phyloP scores from a whole-genome alignment of 2,113 vertebrate species.

The Brachyhypopomus gauderio region DNA sequence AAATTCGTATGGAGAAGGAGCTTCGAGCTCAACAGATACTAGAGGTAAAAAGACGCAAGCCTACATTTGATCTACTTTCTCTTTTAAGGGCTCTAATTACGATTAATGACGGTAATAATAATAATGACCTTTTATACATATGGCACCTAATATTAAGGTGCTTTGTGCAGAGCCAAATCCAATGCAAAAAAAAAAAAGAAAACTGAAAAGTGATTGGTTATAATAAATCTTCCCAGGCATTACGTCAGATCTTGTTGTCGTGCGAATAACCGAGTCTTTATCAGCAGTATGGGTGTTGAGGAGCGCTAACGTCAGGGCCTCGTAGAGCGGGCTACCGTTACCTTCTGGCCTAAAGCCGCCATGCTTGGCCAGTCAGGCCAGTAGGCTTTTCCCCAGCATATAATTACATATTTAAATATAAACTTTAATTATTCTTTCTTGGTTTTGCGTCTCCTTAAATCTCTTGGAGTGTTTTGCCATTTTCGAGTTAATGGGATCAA shows the following conservation, averaged over 20 bases:
- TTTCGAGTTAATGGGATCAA: constrained; percentile 58
- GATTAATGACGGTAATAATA: no score
- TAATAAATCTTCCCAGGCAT: no score
- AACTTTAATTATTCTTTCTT: constrained; percentile 66
- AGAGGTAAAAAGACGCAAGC: constrained; percentile 77
- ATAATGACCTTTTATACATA: not conserved
- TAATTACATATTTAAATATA: constrained; percentile 72
- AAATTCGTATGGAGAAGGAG: constrained; percentile 95
- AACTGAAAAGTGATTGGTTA: no score
- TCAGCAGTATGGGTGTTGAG: not conserved
- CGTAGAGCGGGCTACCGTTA: constrained; percentile 21
- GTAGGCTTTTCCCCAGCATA: constrained; percentile 67
- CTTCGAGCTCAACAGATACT: constrained; percentile 94
- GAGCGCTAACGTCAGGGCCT: not conserved
- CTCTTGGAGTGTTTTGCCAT: constrained; percentile 60
- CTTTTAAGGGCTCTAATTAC: no score
- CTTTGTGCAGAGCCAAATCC: no score
- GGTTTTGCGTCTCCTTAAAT: constrained; percentile 63
- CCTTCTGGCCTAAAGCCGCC: constrained; percentile 68
- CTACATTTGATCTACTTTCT: no score
- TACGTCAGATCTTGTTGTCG: not conserved
- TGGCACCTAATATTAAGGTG: not conserved
- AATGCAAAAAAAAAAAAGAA: no score
- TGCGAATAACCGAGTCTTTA: not conserved
- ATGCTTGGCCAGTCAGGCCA: constrained; percentile 67